A percentile compares a stretch with the other conserved stretches of the same genome.
Conservation (phyloP, 30 jellyfish, hydroid and myxozoan genomes). For the Catostylus mosaicus region DNA sequence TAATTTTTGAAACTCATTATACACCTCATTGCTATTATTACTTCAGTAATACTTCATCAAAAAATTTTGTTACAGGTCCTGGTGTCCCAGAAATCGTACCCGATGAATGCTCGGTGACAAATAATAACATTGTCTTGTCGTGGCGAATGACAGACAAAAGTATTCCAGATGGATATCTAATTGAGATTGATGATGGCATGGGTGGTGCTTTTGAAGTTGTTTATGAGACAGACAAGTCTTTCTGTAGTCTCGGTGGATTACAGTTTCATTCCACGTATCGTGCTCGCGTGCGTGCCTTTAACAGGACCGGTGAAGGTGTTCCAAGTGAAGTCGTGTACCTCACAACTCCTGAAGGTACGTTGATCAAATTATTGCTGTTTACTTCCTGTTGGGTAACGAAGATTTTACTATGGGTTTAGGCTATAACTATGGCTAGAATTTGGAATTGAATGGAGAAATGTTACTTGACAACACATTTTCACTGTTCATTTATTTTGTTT, state of each 20-base stretch:
- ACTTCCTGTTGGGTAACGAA: too few relatives aligned
- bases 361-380: too few relatives aligned
- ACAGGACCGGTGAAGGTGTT: constrained; percentile 78
- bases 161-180: constrained; percentile 68
- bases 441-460: too few relatives aligned
- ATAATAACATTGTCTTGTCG: constrained; percentile 75
- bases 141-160: constrained; percentile 71
- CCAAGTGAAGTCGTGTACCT: constrained; percentile 85
- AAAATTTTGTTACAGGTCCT: constrained; percentile 66
- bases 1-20: too few relatives aligned
- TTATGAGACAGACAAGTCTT: constrained; percentile 74
- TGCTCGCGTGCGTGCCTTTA: constrained; percentile 80
- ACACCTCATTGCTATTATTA: too few relatives aligned
- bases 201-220: constrained; percentile 85
- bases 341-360: constrained; percentile 90
- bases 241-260: constrained; percentile 90
- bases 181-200: constrained; percentile 93
- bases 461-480: too few relatives aligned
- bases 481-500: too few relatives aligned
- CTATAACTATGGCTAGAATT: too few relatives aligned
- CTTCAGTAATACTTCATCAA: too few relatives aligned
- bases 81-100: constrained; percentile 79
- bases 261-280: constrained; percentile 89
- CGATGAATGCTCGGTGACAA: constrained; percentile 82
- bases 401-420: too few relatives aligned